A percentile compares a stretch with the other conserved stretches of the same genome.
These are phyloP conservation scores for Cygnus buccinator DNA, from an alignment of 2,113 vertebrate species.

Conservation along the genomic window DNA sequence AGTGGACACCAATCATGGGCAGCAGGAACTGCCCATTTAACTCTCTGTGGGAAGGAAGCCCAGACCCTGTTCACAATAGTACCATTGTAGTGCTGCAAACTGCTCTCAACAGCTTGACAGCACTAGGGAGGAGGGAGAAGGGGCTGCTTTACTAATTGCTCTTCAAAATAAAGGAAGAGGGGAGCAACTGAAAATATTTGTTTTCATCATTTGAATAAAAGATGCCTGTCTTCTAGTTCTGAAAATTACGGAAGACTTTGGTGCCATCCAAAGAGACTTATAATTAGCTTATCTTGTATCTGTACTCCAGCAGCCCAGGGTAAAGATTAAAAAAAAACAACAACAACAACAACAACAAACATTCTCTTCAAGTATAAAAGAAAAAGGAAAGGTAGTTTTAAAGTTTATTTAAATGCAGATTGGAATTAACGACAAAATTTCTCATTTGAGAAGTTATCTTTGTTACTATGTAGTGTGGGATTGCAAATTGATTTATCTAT, in stretches of 20 bases:
- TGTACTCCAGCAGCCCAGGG: neutral
- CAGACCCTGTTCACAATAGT: constrained; percentile 91
- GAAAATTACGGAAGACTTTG: neutral
- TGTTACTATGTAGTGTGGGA: neutral
- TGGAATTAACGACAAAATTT: neutral
- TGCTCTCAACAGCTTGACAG: constrained; percentile 87
- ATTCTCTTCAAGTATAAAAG: neutral
- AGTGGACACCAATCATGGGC: constrained; percentile 84
- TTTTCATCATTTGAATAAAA: constrained; percentile 55
- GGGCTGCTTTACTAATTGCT: constrained; percentile 85
- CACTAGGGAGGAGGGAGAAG: constrained; percentile 71
- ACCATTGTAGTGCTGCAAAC: constrained; percentile 88
- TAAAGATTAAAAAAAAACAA: neutral
- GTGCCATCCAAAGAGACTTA: neutral
- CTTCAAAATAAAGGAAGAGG: constrained; percentile 76
- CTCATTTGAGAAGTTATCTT: neutral
- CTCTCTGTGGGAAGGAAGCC: constrained; percentile 87
- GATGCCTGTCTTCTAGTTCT: constrained; percentile 26
- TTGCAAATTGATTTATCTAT: neutral
- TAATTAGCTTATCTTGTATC: constrained; percentile 16
- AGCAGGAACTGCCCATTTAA: constrained; percentile 86
- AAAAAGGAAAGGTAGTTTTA: neutral
- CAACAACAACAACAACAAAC: neutral
- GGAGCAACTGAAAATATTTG: constrained; percentile 71
- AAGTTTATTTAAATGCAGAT: neutral